phyloP scores from a whole-genome alignment of 2,797 vertebrate species.

The Chaetophractus vellerosus region DNA sequence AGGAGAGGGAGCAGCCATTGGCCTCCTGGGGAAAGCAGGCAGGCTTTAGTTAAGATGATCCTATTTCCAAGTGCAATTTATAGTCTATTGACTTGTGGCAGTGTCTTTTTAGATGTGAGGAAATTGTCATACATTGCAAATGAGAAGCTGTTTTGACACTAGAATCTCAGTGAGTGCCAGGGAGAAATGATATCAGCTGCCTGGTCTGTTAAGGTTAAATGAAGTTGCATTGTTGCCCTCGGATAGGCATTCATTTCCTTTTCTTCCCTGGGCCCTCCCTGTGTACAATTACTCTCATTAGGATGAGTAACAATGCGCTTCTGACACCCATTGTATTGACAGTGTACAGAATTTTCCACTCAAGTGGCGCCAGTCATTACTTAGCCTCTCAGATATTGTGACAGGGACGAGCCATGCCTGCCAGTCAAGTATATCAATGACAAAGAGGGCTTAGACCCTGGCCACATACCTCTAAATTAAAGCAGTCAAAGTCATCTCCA shows the following conservation, averaged over 20 bases:
- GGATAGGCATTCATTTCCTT: slow-evolving; percentile 91
- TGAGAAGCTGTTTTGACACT: slow-evolving; percentile 96
- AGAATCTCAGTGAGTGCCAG: slow-evolving; percentile 89
- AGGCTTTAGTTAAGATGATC: slow-evolving; percentile 96
- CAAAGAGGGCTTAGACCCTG: slow-evolving; percentile 91
- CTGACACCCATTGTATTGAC: slow-evolving; percentile 90
- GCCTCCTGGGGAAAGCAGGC: slow-evolving; percentile 91
- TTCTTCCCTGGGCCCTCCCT: slow-evolving; percentile 87
- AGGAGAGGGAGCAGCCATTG: slow-evolving; percentile 91
- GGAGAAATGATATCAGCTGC: slow-evolving; percentile 94
- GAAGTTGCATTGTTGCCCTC: slow-evolving; percentile 91
- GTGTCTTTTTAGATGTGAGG: slow-evolving; percentile 95
- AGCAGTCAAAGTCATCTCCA: slow-evolving; percentile 92
- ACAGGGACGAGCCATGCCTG: slow-evolving; percentile 92
- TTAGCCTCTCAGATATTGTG: slow-evolving; percentile 91
- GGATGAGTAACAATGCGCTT: slow-evolving; percentile 90
- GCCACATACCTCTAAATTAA: slow-evolving; percentile 93
- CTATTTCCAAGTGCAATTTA: slow-evolving; percentile 97
- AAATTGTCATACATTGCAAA: slow-evolving; percentile 99
- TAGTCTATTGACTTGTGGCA: slow-evolving; percentile 97
- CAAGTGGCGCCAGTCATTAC: slow-evolving; percentile 93
- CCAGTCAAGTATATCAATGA: slow-evolving; percentile 95
- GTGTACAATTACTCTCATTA: slow-evolving; percentile 93
- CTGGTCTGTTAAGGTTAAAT: slow-evolving; percentile 94
- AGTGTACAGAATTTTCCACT: slow-evolving; percentile 89